A percentile compares a stretch with the other conserved stretches of the same genome.
Conservation (phyloP, 2,797 vertebrate species). For the Phyllotis vaccarum region DNA sequence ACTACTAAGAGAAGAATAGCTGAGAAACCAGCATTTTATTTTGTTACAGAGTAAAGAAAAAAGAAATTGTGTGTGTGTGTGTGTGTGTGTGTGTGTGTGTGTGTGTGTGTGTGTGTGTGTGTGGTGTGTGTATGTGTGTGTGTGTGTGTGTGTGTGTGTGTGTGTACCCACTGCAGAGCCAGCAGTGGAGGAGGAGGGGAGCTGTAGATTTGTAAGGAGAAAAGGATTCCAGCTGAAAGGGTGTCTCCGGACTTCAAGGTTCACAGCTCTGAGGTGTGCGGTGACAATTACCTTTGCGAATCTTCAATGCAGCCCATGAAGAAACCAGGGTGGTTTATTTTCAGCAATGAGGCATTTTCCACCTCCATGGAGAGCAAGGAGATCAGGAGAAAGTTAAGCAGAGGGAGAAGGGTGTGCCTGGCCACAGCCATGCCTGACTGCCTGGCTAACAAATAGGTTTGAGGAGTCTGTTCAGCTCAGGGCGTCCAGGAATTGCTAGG, state of each 20-base stretch:
- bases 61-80: not conserved
- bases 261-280: not conserved
- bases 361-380: not conserved
- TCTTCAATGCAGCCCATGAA: not conserved
- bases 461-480: not conserved
- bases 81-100: not conserved
- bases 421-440: not conserved
- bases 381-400: not conserved
- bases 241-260: not conserved
- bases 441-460: not conserved
- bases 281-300: not conserved
- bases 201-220: not conserved
- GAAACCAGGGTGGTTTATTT: not conserved
- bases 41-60: not conserved
- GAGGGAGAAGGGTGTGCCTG: not conserved
- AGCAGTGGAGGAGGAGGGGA: not conserved
- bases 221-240: not conserved
- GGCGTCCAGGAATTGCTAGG: not conserved
- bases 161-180: not conserved
- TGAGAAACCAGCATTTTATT: not conserved
- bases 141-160: not conserved
- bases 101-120: not conserved
- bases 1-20: not conserved
- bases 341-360: not conserved
- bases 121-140: not conserved